Conservation (phyloP, 2,888 invertebrate genomes). For the Pelosia muscerda region DNA sequence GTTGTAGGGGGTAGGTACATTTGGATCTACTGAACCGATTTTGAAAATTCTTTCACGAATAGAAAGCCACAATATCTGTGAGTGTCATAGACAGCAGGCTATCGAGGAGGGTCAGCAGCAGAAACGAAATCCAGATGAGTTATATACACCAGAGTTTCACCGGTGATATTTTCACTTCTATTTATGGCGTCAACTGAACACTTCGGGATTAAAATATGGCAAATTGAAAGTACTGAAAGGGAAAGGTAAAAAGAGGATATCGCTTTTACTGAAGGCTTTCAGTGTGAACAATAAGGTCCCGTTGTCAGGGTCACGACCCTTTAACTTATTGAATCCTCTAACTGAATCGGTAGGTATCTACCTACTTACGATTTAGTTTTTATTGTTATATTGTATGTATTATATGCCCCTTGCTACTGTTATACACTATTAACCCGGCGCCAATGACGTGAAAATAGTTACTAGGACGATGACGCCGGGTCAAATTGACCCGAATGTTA, state of each 20-base stretch:
- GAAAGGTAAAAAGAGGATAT: constrained; percentile 2
- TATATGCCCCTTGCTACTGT: neutral
- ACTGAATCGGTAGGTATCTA: constrained; percentile 12
- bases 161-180: neutral
- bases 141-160: neutral
- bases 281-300: constrained; percentile 4
- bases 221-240: constrained; percentile 2
- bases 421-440: neutral
- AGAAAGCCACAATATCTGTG: too few species aligned
- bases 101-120: too few species aligned
- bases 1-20: too few species aligned
- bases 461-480: too few species aligned
- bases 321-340: constrained; percentile 3
- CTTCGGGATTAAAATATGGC: neutral
- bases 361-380: constrained; percentile 7
- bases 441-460: too few species aligned
- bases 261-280: neutral
- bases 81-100: too few species aligned
- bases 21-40: too few species aligned
- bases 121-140: too few species aligned
- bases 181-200: neutral
- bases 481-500: too few species aligned
- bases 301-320: constrained; percentile 4
- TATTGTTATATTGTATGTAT: neutral
- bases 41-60: too few species aligned